These are phyloP conservation scores for Syncerus caffer DNA, from an alignment of 2,797 vertebrate species.

Conservation along the genomic window DNA sequence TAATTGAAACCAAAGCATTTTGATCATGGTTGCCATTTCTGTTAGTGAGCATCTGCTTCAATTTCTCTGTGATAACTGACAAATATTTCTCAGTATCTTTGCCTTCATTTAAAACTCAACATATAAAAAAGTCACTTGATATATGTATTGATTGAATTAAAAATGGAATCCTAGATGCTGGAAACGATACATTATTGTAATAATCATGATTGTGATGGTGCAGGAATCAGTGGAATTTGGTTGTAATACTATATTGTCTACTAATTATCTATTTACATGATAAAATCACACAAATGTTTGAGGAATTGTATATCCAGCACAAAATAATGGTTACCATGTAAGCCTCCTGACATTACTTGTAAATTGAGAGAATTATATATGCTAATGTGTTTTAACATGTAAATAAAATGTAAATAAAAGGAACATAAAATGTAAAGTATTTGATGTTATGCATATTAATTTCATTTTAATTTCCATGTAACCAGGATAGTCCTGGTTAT, in stretches of 20 bases:
- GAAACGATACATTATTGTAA: neutral
- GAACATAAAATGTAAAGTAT: neutral
- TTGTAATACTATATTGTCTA: neutral
- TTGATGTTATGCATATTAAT: neutral
- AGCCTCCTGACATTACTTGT: neutral
- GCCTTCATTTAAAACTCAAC: neutral
- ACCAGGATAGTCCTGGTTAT: neutral
- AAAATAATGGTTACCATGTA: neutral
- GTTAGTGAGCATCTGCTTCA: neutral
- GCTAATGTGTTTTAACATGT: neutral
- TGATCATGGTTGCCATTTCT: neutral
- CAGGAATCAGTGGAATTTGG: neutral
- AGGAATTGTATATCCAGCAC: neutral
- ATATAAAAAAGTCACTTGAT: neutral
- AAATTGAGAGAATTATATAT: neutral
- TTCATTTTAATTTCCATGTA: neutral
- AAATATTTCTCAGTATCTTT: neutral
- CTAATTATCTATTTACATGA: neutral
- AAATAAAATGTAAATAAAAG: too few relatives aligned
- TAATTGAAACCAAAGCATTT: neutral
- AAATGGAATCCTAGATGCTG: neutral
- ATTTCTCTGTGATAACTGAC: neutral
- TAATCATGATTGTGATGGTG: neutral
- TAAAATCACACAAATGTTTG: neutral
- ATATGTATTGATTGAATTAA: neutral